Percentiles rank a stretch among this genome's conserved stretches.
Conservation (phyloP, 2,113 vertebrate genomes). For the Bubo scandiacus region DNA sequence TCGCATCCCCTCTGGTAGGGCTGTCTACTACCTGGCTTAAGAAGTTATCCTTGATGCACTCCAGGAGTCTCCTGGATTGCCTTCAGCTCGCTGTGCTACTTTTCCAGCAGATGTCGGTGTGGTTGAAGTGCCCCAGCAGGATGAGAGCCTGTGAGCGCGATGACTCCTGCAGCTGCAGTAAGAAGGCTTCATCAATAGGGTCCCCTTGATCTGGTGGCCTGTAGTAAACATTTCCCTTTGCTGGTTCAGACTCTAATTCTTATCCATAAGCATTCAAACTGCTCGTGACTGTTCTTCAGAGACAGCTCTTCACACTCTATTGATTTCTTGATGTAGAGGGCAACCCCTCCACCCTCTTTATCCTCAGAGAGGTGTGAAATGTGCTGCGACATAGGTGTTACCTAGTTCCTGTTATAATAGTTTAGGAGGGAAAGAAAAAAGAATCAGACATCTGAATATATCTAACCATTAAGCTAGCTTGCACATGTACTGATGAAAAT, state of each 20-base stretch:
- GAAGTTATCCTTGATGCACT: too few relatives aligned
- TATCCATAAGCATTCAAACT: neutral
- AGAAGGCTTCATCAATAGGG: too few relatives aligned
- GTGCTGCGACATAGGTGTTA: neutral
- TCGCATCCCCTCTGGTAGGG: too few relatives aligned
- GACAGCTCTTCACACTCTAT: neutral
- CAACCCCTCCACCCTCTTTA: neutral
- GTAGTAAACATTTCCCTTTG: neutral
- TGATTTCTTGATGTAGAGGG: neutral
- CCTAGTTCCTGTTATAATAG: neutral
- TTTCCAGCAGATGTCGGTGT: too few relatives aligned
- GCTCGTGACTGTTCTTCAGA: neutral
- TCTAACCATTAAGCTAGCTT: neutral
- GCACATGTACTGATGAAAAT: neutral
- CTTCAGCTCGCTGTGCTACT: too few relatives aligned
- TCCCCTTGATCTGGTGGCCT: too few relatives aligned
- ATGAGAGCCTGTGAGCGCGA: too few relatives aligned
- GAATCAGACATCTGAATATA: neutral
- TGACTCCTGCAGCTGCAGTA: too few relatives aligned
- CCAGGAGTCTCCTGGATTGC: too few relatives aligned
- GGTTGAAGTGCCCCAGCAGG: too few relatives aligned
- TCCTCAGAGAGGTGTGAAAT: neutral
- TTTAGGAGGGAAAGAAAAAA: neutral
- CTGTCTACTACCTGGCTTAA: too few relatives aligned
- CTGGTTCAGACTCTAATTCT: neutral